A percentile compares a stretch with the other conserved stretches of the same genome.
phyloP scores from a whole-genome alignment of 1,140 invertebrate genomes.

The Nymphalis io region DNA sequence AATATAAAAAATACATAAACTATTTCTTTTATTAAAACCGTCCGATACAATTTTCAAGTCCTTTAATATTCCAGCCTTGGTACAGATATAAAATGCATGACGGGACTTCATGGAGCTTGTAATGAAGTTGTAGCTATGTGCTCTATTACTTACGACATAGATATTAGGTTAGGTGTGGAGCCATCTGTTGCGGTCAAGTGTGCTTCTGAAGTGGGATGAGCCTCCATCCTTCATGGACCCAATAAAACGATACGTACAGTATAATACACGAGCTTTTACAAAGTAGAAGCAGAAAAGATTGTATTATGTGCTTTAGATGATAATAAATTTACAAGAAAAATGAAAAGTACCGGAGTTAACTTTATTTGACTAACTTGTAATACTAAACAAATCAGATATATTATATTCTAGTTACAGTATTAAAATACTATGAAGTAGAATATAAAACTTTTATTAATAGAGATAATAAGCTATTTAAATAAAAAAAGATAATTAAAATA shows the following conservation, averaged over 20 bases:
- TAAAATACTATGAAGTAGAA: too few species aligned
- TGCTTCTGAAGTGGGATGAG: constrained; percentile 62
- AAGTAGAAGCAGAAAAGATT: constrained; percentile 23
- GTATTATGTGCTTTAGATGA: constrained; percentile 17
- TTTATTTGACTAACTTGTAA: constrained; percentile 3
- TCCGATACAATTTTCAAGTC: neutral
- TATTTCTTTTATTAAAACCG: neutral
- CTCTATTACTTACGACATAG: constrained; percentile 32
- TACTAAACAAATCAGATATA: neutral
- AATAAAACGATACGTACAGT: constrained; percentile 52
- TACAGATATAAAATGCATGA: constrained; percentile 19
- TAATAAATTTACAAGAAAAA: constrained; percentile 18
- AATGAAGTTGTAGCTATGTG: constrained; percentile 30
- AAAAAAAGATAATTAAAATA: too few species aligned
- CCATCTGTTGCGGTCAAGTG: constrained; percentile 71
- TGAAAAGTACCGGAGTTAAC: neutral
- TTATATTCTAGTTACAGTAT: neutral
- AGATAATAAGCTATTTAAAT: too few species aligned
- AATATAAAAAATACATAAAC: neutral
- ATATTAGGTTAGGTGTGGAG: constrained; percentile 47
- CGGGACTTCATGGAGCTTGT: constrained; percentile 25
- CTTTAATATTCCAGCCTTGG: constrained; percentile 12
- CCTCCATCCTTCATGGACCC: constrained; percentile 62
- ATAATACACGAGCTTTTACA: constrained; percentile 24
- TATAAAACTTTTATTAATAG: too few species aligned